Conservation (phyloP, 2,888 invertebrate genomes). For the Branchinecta sandiegonensis region DNA sequence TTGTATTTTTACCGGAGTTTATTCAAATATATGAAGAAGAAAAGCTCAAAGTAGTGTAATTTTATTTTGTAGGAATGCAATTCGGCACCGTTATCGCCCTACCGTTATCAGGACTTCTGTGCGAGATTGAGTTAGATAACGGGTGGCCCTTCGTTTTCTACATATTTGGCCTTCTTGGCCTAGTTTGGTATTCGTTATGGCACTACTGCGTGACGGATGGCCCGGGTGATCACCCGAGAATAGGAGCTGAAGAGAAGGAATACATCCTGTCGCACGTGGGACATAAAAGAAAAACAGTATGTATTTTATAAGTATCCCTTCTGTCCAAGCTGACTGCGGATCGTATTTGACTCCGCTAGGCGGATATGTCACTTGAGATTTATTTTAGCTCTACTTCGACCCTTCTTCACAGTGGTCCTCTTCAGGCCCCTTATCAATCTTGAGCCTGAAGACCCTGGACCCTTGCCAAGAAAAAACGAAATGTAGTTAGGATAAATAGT, state of each 20-base stretch:
- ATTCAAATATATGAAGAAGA: neutral
- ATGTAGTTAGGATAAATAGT: no score
- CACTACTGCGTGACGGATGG: slow-evolving; percentile 40
- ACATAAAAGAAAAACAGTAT: neutral
- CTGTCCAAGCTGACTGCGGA: no score
- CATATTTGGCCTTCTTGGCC: slow-evolving; percentile 31
- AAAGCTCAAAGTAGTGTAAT: neutral
- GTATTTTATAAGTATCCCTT: neutral
- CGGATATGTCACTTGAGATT: no score
- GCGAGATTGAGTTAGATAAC: slow-evolving; percentile 18
- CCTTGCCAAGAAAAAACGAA: no score
- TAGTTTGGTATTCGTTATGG: slow-evolving; percentile 35
- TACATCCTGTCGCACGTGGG: slow-evolving; percentile 37
- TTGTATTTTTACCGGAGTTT: no score
- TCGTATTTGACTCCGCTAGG: no score
- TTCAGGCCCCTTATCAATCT: no score
- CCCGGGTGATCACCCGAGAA: slow-evolving; percentile 57
- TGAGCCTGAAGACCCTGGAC: no score
- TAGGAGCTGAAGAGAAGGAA: slow-evolving; percentile 51
- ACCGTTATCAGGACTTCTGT: slow-evolving; percentile 20
- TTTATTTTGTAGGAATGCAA: slow-evolving; percentile 19
- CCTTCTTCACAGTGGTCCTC: no score
- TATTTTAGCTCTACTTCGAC: no score
- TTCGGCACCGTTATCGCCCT: slow-evolving; percentile 23
- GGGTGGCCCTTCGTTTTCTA: slow-evolving; percentile 33